phyloP scores from a whole-genome alignment of 1,140 invertebrate genomes.

The silkworm (Bombyx mori) region ASM3026992v2 NC_085129.1:7828001-7828500 shows the following conservation, averaged over 20 bases:
- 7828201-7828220: constrained; percentile 7
- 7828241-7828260: constrained; percentile 38
- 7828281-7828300: constrained; percentile 50
- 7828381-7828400: constrained; percentile 45
- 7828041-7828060: too few relatives aligned
- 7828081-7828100: constrained; percentile 20
- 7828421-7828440: constrained; percentile 3
- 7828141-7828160: constrained; percentile 56
- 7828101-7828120: constrained; percentile 35
- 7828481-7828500: not conserved
- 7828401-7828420: constrained; percentile 8
- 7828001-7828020: too few relatives aligned
- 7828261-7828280: constrained; percentile 47
- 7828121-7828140: constrained; percentile 34
- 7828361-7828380: constrained; percentile 50
- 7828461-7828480: too few relatives aligned
- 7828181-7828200: constrained; percentile 25
- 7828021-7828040: too few relatives aligned
- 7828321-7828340: constrained; percentile 67
- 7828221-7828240: constrained; percentile 27
- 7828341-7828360: constrained; percentile 45
- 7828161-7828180: constrained; percentile 45
- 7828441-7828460: constrained; percentile 1
- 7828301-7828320: constrained; percentile 59
- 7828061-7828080: too few relatives aligned